These are phyloP conservation scores for Ceriagrion tenellum DNA, from an alignment of 2,888 invertebrate genomes.

Conservation along the genomic window DNA sequence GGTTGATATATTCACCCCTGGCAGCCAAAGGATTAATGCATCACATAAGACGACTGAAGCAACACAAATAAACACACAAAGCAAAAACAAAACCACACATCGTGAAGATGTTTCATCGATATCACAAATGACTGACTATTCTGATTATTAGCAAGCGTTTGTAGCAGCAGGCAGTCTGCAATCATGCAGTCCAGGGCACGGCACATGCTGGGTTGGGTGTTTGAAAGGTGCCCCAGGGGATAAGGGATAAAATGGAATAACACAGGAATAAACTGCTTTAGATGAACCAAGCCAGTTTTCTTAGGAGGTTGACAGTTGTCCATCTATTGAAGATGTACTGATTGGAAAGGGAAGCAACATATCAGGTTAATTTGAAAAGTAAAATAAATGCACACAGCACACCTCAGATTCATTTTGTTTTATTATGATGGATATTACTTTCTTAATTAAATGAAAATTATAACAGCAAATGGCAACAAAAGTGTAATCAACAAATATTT, in stretches of 20 bases:
- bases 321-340: constrained; percentile 10
- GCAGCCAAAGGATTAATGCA: neutral
- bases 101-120: neutral
- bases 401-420: neutral
- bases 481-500: too few relatives aligned
- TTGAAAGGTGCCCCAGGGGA: constrained; percentile 49
- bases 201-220: constrained; percentile 53
- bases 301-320: constrained; percentile 46
- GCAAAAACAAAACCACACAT: neutral
- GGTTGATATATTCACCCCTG: too few relatives aligned
- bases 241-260: neutral
- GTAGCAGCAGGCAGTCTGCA: constrained; percentile 45
- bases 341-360: neutral
- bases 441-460: neutral
- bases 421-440: neutral
- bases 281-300: constrained; percentile 56
- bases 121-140: neutral
- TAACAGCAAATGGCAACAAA: too few relatives aligned
- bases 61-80: neutral
- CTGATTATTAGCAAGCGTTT: neutral
- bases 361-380: neutral
- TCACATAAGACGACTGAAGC: neutral
- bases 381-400: neutral
- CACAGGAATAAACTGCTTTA: constrained; percentile 39
- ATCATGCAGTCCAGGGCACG: constrained; percentile 64